Evolutionary conservation across 2,888 invertebrate genomes (phyloP), one percentile per base, ranked within the genome.

Genomic region (Drosophila crucigera): DNA sequence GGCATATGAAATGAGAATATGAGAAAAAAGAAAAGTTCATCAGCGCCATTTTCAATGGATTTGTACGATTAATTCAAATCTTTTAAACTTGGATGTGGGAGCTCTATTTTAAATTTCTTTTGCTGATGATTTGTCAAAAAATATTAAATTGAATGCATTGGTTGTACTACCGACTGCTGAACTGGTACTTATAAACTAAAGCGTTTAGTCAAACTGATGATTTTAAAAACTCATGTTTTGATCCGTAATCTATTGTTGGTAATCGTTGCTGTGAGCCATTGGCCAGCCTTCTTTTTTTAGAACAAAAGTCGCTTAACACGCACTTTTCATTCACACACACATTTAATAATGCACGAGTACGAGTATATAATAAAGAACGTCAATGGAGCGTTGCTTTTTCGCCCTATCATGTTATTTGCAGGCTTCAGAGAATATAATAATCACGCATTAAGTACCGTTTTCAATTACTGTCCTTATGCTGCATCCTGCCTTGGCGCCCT

Each of bases 361-460:
- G 55, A 58, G 55, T 30, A 70, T 58, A 70, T 64, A 79, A 82
- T 74, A 78, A 74, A 74, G 70, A 76, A 72, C 73, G 39, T 70
- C 65, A 56, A 63, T 74, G 53, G 39, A 71, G 50, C 58, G 58
- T 67, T 67, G 52, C 63, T 79, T 72, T 83, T 84, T 72, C 56
- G 84, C 77, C 71, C 63, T 61, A 83, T 84, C 84, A 84, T 72
- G 82, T 62, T 76, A 55, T 70, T 71, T 35, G 64, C 74, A 75
- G 81, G 68, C 71, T 62, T 65, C 71, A 47, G 49, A 67, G 73
- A 86, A 86, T 84, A 73, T 80, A 86, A 86, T 85, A 85, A 85
- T 85, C 85, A 86, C 80, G 86, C 85, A 75, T 76, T 85, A 86
- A 85, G 85, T 80, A 89, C 76, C 89, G 73, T 86, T 85, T 85